Conservation (phyloP, 2,113 vertebrate genomes). For the Marmota flaviventris region DNA sequence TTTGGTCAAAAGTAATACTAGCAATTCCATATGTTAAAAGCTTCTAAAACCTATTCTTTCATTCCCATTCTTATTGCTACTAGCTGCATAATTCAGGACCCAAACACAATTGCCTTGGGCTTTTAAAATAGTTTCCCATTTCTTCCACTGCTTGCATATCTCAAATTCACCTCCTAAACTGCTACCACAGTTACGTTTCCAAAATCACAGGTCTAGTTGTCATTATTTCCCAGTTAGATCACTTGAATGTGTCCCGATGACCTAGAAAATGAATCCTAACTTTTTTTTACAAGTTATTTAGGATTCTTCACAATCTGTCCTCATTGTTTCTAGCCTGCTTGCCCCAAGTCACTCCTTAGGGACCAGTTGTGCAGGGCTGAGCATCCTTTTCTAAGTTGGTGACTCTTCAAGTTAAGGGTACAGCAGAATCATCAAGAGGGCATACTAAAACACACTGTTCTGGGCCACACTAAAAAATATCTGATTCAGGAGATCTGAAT, state of each 20-base stretch:
- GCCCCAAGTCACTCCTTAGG: background rate
- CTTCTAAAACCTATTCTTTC: background rate
- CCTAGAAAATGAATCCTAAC: background rate
- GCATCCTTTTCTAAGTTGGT: background rate
- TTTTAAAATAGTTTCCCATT: background rate
- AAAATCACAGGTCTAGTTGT: background rate
- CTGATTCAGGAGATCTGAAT: background rate
- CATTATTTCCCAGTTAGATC: background rate
- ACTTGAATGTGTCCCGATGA: background rate
- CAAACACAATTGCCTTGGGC: background rate
- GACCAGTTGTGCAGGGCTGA: background rate
- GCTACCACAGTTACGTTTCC: background rate
- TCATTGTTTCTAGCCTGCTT: background rate
- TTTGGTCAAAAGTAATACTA: background rate
- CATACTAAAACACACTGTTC: background rate
- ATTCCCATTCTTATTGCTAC: background rate
- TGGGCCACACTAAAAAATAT: background rate
- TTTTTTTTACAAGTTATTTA: background rate
- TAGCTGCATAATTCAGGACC: background rate
- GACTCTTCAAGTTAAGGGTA: background rate
- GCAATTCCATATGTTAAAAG: background rate
- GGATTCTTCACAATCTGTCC: background rate
- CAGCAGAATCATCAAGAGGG: background rate
- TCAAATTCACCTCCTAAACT: constrained; percentile 2
- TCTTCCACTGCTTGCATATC: background rate